phyloP scores from a whole-genome alignment of 2,113 vertebrate species.

The Gopherus flavomarginatus region DNA sequence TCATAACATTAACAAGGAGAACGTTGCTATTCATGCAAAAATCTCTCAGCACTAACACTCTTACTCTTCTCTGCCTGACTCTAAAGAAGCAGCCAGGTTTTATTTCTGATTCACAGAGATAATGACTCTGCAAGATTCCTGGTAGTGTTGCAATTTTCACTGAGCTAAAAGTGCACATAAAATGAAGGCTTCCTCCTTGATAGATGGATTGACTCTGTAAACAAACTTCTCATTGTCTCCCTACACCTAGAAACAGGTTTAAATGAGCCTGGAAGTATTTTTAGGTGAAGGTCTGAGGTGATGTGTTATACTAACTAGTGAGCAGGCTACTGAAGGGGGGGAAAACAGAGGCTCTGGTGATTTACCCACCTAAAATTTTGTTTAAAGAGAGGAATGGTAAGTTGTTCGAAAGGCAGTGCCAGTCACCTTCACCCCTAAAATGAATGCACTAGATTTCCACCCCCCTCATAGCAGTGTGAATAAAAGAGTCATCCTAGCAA shows the following conservation, averaged over 20 bases:
- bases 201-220: background rate
- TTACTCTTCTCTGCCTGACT: background rate
- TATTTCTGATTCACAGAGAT: background rate
- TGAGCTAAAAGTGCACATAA: background rate
- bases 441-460: background rate
- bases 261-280: background rate
- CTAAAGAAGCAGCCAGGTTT: background rate
- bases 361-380: background rate
- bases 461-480: background rate
- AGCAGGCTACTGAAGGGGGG: background rate
- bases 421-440: background rate
- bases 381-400: no score
- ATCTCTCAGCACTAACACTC: background rate
- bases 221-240: background rate
- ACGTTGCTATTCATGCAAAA: background rate
- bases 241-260: background rate
- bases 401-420: background rate
- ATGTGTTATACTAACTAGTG: background rate
- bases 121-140: conserved; percentile 57
- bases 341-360: background rate
- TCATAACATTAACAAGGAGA: background rate
- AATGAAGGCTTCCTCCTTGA: background rate
- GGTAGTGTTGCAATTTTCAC: background rate
- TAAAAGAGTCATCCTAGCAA: background rate
- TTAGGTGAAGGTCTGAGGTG: background rate